phyloP scores from a whole-genome alignment of 2,113 vertebrate species.

The Numida meleagris region DNA sequence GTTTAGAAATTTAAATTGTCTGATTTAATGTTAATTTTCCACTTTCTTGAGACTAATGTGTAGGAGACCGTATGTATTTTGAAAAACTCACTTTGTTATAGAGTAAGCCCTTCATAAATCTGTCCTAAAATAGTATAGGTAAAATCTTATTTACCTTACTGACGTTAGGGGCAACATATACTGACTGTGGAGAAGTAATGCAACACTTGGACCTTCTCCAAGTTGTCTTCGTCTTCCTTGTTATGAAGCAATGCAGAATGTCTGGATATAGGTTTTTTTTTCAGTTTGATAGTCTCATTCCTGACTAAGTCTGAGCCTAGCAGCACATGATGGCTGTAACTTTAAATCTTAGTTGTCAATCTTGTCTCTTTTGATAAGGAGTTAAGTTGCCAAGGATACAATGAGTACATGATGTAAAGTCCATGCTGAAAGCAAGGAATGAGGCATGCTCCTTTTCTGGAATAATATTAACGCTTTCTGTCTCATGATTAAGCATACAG shows the following conservation, averaged over 20 bases:
- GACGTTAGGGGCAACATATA: neutral
- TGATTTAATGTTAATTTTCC: slow-evolving; percentile 1
- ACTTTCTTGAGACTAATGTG: neutral
- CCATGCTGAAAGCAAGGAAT: slow-evolving; percentile 45
- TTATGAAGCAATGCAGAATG: neutral
- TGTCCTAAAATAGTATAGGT: neutral
- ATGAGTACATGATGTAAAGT: slow-evolving; percentile 45
- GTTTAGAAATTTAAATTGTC: slow-evolving; percentile 12
- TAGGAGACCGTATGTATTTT: neutral
- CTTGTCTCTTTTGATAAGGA: slow-evolving; percentile 44
- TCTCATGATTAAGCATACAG: neutral
- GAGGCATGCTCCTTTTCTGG: neutral
- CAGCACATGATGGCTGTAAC: neutral
- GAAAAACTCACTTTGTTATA: neutral
- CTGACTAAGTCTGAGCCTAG: neutral
- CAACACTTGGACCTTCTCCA: neutral
- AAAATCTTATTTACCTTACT: neutral
- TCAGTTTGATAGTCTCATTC: neutral
- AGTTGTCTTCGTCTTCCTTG: neutral
- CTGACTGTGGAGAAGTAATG: neutral
- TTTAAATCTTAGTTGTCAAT: slow-evolving; percentile 57
- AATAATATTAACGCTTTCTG: slow-evolving; percentile 17
- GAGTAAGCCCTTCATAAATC: neutral
- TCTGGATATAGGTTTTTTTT: neutral
- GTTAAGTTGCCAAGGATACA: slow-evolving; percentile 60